phyloP scores from a whole-genome alignment of 2,888 invertebrate species.

The Ptychoptera albimana region DNA sequence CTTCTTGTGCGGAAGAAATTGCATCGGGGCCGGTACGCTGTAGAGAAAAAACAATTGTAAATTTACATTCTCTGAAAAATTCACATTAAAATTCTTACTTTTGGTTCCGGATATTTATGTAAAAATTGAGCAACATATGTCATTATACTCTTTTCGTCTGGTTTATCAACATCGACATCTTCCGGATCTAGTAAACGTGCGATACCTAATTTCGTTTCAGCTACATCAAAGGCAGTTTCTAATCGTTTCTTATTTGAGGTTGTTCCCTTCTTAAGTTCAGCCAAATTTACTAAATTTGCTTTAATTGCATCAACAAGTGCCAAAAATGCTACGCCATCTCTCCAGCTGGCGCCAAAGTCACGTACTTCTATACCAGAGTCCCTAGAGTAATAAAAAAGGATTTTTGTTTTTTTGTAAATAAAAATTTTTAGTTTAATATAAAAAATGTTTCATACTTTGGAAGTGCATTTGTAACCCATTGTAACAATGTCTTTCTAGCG shows the following conservation, averaged over 20 bases:
- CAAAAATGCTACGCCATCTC: constrained; percentile 89
- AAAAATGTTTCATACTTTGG: constrained; percentile 43
- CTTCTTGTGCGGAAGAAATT: constrained; percentile 61
- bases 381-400: constrained; percentile 34
- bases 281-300: constrained; percentile 78
- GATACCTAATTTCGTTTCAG: constrained; percentile 82
- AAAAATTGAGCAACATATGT: constrained; percentile 96
- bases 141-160: constrained; percentile 96
- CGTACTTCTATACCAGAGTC: constrained; percentile 74
- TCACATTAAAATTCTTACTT: constrained; percentile 28
- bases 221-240: constrained; percentile 85
- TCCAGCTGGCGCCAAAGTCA: constrained; percentile 92
- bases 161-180: constrained; percentile 89
- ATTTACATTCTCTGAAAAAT: not conserved
- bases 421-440: not conserved
- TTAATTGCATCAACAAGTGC: constrained; percentile 91
- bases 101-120: constrained; percentile 84
- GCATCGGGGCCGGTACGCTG: constrained; percentile 54
- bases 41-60: constrained; percentile 5
- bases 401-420: constrained; percentile 9
- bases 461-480: constrained; percentile 88
- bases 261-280: constrained; percentile 47
- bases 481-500: constrained; percentile 77
- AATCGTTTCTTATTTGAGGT: constrained; percentile 67
- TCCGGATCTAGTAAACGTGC: constrained; percentile 84